Conservation (phyloP, 2,888 invertebrate genomes). For the Cantharis nigra region DNA sequence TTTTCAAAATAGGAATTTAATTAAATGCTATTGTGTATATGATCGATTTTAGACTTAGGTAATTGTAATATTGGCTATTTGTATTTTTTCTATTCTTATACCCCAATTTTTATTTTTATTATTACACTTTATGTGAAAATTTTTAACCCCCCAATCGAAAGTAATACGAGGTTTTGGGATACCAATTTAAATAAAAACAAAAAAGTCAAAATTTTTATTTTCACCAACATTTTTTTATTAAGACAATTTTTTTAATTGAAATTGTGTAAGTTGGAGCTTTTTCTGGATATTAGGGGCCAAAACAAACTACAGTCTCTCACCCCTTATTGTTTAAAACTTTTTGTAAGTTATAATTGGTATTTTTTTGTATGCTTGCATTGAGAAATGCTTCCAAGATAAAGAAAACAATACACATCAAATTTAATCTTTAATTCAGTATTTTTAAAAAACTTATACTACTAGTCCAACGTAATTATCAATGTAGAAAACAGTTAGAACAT, state of each 20-base stretch:
- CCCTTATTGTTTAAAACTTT: background rate
- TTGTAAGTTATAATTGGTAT: background rate
- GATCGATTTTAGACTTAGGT: conserved; percentile 15
- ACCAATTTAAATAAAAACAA: background rate
- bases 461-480: background rate
- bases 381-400: background rate
- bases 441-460: background rate
- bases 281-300: background rate
- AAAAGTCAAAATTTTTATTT: background rate
- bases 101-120: background rate
- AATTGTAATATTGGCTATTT: conserved; percentile 12
- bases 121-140: background rate
- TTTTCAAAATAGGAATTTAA: conserved; percentile 22
- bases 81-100: conserved; percentile 15
- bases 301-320: background rate
- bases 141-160: background rate
- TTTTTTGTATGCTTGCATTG: background rate
- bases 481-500: background rate
- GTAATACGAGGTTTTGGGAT: background rate
- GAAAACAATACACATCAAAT: background rate
- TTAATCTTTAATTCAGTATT: background rate
- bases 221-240: background rate
- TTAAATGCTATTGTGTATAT: conserved; percentile 20
- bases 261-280: background rate
- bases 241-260: no score